Conservation (phyloP, 2,113 vertebrate species). For the Hiodon tergisus region DNA sequence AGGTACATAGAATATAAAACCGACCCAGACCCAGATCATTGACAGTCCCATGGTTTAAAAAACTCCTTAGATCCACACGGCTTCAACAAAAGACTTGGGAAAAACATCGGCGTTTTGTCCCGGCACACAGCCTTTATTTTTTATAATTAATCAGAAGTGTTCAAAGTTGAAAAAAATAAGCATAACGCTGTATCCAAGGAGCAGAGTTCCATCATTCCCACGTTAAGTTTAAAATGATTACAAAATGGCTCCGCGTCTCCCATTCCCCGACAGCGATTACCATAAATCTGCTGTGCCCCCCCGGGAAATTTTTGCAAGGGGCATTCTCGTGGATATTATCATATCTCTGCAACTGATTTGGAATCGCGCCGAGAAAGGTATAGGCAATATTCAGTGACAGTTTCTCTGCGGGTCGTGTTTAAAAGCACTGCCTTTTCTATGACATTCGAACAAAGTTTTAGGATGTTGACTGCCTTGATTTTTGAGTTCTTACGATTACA, state of each 20-base stretch:
- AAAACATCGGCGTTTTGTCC: constrained; percentile 7
- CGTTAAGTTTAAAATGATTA: constrained; percentile 47
- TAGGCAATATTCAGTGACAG: too few species aligned
- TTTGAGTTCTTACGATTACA: too few species aligned
- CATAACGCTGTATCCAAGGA: constrained; percentile 1
- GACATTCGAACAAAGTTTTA: too few species aligned
- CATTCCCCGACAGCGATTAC: constrained; percentile 35
- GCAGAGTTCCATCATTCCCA: constrained; percentile 30
- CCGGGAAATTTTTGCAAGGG: too few species aligned
- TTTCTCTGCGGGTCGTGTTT: too few species aligned
- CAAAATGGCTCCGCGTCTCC: constrained; percentile 56
- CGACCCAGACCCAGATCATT: constrained; percentile 38
- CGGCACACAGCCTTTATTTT: background rate
- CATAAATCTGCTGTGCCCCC: too few species aligned
- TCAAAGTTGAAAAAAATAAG: background rate
- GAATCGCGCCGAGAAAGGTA: too few species aligned
- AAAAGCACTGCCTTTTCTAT: too few species aligned
- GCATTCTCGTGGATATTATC: too few species aligned
- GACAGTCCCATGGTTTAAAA: constrained; percentile 41
- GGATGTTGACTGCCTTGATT: too few species aligned
- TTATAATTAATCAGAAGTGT: constrained; percentile 26
- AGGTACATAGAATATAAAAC: constrained; percentile 33
- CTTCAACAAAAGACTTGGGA: background rate
- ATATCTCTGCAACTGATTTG: too few species aligned
- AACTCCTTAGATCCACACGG: constrained; percentile 23